Conservation (phyloP, 1,140 invertebrate species). For the Phortica variegata region DNA sequence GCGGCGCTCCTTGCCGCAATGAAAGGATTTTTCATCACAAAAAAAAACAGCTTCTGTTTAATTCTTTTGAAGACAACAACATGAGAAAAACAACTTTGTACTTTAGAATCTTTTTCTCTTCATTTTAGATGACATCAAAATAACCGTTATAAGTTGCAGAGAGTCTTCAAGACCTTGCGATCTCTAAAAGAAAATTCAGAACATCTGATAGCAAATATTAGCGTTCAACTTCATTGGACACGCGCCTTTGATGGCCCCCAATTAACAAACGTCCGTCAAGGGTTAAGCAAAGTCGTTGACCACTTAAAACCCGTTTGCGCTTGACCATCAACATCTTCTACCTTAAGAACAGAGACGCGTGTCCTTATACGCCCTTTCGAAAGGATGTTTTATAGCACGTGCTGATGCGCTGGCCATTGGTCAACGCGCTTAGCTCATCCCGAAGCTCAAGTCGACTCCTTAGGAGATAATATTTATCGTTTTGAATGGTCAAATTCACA, state of each 20-base stretch:
- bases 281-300: conserved; percentile 23
- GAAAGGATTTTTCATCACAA: conserved; percentile 40
- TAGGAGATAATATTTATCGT: conserved; percentile 30
- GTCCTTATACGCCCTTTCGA: conserved; percentile 9
- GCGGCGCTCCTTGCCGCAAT: conserved; percentile 27
- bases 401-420: conserved; percentile 38
- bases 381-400: too few relatives aligned
- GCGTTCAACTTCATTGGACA: conserved; percentile 34
- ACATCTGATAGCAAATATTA: conserved; percentile 4
- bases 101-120: conserved; percentile 5
- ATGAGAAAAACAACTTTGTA: conserved; percentile 34
- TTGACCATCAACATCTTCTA: conserved; percentile 15
- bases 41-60: conserved; percentile 43
- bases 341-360: conserved; percentile 4
- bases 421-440: conserved; percentile 21
- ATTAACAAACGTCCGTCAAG: conserved; percentile 26
- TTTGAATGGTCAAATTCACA: conserved; percentile 17
- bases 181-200: neutral
- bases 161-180: neutral
- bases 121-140: conserved; percentile 13
- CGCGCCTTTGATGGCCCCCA: too few relatives aligned
- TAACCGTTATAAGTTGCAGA: conserved; percentile 39
- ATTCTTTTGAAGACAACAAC: conserved; percentile 18
- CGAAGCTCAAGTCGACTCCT: conserved; percentile 11
- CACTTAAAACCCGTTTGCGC: conserved; percentile 16